phyloP scores from a whole-genome alignment of 2,113 vertebrate genomes.

The Polyodon spathula region DNA sequence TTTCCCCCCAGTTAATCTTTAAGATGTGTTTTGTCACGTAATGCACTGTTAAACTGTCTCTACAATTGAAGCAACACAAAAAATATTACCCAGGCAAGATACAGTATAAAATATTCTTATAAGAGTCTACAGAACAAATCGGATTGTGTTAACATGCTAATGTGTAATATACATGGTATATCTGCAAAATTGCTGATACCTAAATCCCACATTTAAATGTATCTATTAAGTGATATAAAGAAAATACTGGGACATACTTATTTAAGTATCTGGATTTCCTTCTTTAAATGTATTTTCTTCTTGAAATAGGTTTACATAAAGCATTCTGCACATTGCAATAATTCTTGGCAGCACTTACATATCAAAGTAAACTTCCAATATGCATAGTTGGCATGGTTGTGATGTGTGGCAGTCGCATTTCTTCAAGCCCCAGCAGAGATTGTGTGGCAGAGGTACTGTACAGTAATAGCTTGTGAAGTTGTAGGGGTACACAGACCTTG shows the following conservation, averaged over 20 bases:
- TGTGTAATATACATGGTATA: too few relatives aligned
- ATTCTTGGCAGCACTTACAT: neutral
- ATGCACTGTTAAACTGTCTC: slow-evolving; percentile 9
- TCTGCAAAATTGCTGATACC: too few relatives aligned
- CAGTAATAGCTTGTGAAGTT: neutral
- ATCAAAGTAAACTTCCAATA: neutral
- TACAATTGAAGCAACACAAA: too few relatives aligned
- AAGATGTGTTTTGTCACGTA: slow-evolving; percentile 40
- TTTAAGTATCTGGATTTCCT: neutral
- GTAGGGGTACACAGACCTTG: slow-evolving; percentile 1
- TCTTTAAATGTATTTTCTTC: neutral
- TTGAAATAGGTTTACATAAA: neutral
- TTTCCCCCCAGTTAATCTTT: slow-evolving; percentile 21
- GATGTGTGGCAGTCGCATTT: neutral
- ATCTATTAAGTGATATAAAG: too few relatives aligned
- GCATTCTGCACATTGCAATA: neutral
- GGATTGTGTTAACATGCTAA: too few relatives aligned
- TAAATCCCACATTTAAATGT: too few relatives aligned
- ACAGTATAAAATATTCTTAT: too few relatives aligned
- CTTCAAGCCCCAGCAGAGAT: neutral
- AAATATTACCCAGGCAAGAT: too few relatives aligned
- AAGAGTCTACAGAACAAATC: too few relatives aligned
- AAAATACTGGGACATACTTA: too few relatives aligned
- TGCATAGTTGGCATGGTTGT: neutral
- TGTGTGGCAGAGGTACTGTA: neutral